Conservation (phyloP, 2,113 vertebrate species). For the Barbus barbus region DNA sequence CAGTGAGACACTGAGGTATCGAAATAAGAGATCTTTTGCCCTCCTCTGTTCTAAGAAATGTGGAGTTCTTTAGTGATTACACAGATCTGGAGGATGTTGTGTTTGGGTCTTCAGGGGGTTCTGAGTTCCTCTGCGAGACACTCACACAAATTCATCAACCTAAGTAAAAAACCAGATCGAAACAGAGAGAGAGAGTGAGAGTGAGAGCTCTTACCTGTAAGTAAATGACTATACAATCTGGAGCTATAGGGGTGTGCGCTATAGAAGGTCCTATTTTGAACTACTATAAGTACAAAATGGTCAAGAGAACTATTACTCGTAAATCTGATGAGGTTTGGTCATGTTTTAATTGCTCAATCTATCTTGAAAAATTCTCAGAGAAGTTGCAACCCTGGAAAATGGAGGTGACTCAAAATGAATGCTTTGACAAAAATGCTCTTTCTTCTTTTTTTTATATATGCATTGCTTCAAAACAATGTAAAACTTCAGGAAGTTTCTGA, state of each 20-base stretch:
- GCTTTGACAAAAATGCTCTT: background rate
- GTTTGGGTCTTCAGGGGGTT: constrained; percentile 68
- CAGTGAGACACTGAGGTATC: background rate
- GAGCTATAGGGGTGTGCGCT: background rate
- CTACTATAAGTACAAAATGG: background rate
- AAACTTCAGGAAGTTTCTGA: background rate
- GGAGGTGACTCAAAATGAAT: background rate
- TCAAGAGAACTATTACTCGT: background rate
- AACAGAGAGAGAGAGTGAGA: constrained; percentile 23
- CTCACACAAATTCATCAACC: constrained; percentile 72
- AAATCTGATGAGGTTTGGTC: background rate
- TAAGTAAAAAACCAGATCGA: constrained; percentile 75
- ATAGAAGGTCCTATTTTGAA: background rate
- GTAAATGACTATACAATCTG: constrained; percentile 33
- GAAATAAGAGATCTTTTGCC: constrained; percentile 31
- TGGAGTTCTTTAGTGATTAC: constrained; percentile 60
- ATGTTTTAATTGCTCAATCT: background rate
- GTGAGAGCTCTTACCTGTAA: constrained; percentile 1
- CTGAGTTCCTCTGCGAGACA: constrained; percentile 74
- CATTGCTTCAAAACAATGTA: background rate
- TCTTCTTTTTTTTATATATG: no score
- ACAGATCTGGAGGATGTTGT: constrained; percentile 72
- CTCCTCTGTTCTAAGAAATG: constrained; percentile 60
- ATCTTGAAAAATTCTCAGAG: background rate
- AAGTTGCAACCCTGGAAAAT: background rate